phyloP scores from a whole-genome alignment of 2,797 vertebrate genomes.

The Sebastes umbrosus region DNA sequence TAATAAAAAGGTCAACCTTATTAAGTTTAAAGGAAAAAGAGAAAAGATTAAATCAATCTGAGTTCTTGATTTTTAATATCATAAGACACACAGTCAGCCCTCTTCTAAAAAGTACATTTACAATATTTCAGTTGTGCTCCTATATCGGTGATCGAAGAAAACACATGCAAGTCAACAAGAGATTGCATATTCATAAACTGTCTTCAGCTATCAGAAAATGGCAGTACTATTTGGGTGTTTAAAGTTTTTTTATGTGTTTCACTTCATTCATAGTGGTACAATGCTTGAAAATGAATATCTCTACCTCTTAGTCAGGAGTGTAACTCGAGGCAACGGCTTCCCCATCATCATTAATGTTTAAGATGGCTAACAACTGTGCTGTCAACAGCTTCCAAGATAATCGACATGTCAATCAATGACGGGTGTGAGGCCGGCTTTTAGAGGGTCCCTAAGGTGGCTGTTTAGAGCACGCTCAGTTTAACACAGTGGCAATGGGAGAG shows the following conservation, averaged over 20 bases:
- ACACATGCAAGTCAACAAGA: neutral
- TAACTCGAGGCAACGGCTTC: conserved; percentile 48
- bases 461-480: conserved; percentile 82
- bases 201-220: neutral
- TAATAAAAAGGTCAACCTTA: conserved; percentile 65
- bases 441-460: conserved; percentile 79
- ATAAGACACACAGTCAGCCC: neutral
- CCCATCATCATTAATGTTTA: conserved; percentile 74
- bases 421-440: conserved; percentile 75
- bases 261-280: conserved; percentile 1
- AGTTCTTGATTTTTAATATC: conserved; percentile 39
- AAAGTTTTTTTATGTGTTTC: neutral
- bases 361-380: conserved; percentile 75
- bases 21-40: conserved; percentile 34
- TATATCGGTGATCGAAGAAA: conserved; percentile 1
- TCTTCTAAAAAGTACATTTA: neutral
- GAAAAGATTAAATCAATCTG: conserved; percentile 54
- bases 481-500: conserved; percentile 75
- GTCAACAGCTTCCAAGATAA: conserved; percentile 81
- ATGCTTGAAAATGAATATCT: conserved; percentile 33
- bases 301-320: conserved; percentile 11
- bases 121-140: neutral
- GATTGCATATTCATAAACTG: neutral
- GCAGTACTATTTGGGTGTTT: neutral
- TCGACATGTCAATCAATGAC: conserved; percentile 84